Evolutionary conservation across 2,888 invertebrate species (phyloP).

Genomic region (Oxycera nigricornis): DNA sequence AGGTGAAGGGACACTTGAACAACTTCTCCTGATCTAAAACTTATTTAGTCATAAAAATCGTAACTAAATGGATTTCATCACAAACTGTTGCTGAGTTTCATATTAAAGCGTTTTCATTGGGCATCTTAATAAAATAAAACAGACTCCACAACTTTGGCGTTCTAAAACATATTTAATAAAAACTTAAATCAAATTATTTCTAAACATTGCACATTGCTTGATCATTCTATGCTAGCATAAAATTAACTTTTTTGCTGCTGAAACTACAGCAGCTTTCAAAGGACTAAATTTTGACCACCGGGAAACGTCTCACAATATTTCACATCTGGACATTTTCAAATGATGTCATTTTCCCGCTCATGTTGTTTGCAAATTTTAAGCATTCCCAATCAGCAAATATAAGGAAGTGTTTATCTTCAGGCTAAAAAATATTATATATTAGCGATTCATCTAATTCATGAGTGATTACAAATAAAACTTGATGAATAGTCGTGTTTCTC

Average conservation of each 20-base stretch:
- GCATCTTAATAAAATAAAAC: too few relatives aligned
- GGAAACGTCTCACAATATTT: not conserved
- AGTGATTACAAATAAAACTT: not conserved
- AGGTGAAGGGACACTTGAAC: too few relatives aligned
- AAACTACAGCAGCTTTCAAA: not conserved
- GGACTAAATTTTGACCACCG: not conserved
- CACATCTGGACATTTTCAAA: not conserved
- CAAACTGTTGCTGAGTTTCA: too few relatives aligned
- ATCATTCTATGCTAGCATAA: not conserved
- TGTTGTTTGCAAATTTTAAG: too few relatives aligned
- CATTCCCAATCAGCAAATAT: not conserved
- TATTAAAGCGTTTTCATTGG: too few relatives aligned
- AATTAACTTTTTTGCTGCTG: too few relatives aligned
- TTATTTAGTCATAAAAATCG: too few relatives aligned
- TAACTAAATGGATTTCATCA: too few relatives aligned
- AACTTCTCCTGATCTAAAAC: too few relatives aligned
- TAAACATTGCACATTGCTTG: constrained; percentile 1
- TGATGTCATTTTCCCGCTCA: not conserved
- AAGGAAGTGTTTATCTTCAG: not conserved
- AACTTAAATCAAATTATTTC: constrained; percentile 1
- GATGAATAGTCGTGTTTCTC: not conserved
- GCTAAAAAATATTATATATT: not conserved
- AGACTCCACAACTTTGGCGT: too few relatives aligned
- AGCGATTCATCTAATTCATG: not conserved
- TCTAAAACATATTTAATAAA: not conserved